A percentile compares a stretch with the other conserved stretches of the same genome.
Evolutionary conservation across 1,140 invertebrate species (phyloP).

Genomic region (Alviniconcha marisindica): DNA sequence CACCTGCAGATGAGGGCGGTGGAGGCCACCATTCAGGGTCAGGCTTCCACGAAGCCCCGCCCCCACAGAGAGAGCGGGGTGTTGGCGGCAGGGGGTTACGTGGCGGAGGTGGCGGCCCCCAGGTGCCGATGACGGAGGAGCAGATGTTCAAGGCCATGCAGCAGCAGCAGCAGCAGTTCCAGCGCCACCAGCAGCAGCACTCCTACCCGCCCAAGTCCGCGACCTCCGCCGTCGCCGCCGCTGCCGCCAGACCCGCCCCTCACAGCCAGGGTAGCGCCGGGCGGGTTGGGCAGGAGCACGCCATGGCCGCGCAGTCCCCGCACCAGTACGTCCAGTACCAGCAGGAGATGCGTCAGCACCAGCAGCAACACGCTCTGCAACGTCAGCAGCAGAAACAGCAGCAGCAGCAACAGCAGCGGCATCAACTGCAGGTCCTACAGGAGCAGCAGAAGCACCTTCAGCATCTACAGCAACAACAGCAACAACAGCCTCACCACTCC

Average conservation of each 20-base stretch:
- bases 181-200: slow-evolving; percentile 29
- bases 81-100: neutral
- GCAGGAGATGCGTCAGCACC: neutral
- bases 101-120: neutral
- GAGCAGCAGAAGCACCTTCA: neutral
- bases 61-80: neutral
- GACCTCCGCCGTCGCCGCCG: neutral
- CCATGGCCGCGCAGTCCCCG: slow-evolving; percentile 1
- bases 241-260: neutral
- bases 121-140: slow-evolving; percentile 9
- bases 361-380: neutral
- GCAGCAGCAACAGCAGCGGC: slow-evolving; percentile 8
- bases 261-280: neutral
- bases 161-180: slow-evolving; percentile 7
- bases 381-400: slow-evolving; percentile 9
- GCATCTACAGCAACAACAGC: neutral
- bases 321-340: slow-evolving; percentile 20
- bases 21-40: neutral
- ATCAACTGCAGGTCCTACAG: neutral
- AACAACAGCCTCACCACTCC: neutral
- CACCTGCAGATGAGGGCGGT: slow-evolving; percentile 27
- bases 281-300: neutral
- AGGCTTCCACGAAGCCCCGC: slow-evolving; percentile 13
- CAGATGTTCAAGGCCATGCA: slow-evolving; percentile 14
- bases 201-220: slow-evolving; percentile 29